Evolutionary conservation across 2,888 invertebrate species (phyloP).

Genomic region (Ctenicera cuprea): DNA sequence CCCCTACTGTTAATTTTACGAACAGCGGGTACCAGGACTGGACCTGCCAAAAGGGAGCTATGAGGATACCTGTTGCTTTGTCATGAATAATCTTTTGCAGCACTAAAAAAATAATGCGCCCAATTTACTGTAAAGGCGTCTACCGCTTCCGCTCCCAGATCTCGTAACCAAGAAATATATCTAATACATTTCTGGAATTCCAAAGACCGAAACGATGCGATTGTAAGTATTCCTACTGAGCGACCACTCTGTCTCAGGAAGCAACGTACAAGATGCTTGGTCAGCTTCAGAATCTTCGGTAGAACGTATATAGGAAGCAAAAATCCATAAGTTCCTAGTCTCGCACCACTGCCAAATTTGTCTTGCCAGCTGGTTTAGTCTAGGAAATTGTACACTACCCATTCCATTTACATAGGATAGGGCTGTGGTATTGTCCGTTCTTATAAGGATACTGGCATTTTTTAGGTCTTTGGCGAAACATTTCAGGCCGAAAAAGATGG

Average conservation of each 20-base stretch:
- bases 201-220: no score
- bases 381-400: slow-evolving; percentile 53
- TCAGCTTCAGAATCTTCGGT: slow-evolving; percentile 39
- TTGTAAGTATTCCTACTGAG: no score
- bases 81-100: slow-evolving; percentile 63
- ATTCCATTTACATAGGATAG: slow-evolving; percentile 58
- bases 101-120: slow-evolving; percentile 30
- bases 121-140: slow-evolving; percentile 46
- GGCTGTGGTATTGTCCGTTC: slow-evolving; percentile 58
- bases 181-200: slow-evolving; percentile 31
- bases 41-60: slow-evolving; percentile 62
- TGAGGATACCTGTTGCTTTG: slow-evolving; percentile 61
- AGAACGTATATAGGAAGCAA: slow-evolving; percentile 38
- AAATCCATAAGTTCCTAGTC: slow-evolving; percentile 20
- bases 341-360: slow-evolving; percentile 56
- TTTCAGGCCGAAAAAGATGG: slow-evolving; percentile 33
- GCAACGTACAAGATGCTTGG: slow-evolving; percentile 18
- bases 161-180: slow-evolving; percentile 39
- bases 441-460: slow-evolving; percentile 46
- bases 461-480: slow-evolving; percentile 54
- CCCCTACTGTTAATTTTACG: no score
- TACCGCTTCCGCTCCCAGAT: slow-evolving; percentile 26
- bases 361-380: slow-evolving; percentile 54
- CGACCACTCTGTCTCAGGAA: slow-evolving; percentile 18
- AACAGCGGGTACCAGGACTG: no score